Evolutionary conservation across 2,797 vertebrate species (phyloP).

Genomic region (Poeciliopsis turneri): DNA sequence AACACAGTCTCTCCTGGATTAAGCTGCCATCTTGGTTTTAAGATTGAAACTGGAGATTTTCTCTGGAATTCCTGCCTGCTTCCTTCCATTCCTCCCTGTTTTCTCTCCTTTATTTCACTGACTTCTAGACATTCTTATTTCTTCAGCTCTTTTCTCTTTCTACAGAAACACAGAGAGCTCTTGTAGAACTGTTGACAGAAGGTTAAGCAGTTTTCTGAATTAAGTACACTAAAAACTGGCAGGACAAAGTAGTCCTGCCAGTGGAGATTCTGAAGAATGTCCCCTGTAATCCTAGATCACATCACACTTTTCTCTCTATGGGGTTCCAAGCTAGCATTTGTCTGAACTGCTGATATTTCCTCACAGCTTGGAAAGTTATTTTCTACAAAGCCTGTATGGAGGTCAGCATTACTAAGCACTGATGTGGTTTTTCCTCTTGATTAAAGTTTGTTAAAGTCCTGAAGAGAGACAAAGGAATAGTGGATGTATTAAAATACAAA

Average conservation of each 20-base stretch:
- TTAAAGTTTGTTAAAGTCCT: constrained; percentile 54
- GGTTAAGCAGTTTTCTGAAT: neutral
- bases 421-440: constrained; percentile 48
- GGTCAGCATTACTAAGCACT: constrained; percentile 36
- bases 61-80: neutral
- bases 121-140: neutral
- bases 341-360: constrained; percentile 27
- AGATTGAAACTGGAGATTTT: constrained; percentile 1
- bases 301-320: neutral
- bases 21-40: constrained; percentile 7
- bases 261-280: constrained; percentile 1
- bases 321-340: neutral
- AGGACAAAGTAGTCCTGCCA: neutral
- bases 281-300: constrained; percentile 7
- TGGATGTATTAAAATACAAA: neutral
- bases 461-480: neutral
- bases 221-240: neutral
- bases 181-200: constrained; percentile 1
- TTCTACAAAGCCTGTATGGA: constrained; percentile 17
- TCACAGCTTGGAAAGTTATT: constrained; percentile 30
- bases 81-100: neutral
- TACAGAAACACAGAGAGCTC: constrained; percentile 6
- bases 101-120: constrained; percentile 5
- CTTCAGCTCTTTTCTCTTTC: constrained; percentile 6
- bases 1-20: neutral